Evolutionary conservation across 2,888 invertebrate genomes (phyloP).

Genomic region (Habrosyne pyritoides): DNA sequence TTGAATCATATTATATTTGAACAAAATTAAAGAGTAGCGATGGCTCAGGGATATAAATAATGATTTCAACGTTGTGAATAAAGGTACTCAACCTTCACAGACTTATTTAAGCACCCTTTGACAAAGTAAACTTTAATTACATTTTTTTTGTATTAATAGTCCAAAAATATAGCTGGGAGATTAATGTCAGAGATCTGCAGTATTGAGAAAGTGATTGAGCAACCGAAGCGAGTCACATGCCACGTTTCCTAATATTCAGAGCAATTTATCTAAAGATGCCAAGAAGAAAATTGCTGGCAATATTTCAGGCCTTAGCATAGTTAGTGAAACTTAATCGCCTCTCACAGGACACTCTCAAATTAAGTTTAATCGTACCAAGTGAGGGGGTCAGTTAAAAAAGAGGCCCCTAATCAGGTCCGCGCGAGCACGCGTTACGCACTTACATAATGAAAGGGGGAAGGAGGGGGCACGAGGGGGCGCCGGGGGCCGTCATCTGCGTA

Average conservation of each 20-base stretch:
- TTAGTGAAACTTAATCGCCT: conserved; percentile 63
- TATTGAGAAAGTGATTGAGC: not conserved
- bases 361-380: conserved; percentile 79
- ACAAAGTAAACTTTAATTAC: too few species aligned
- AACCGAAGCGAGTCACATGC: not conserved
- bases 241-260: conserved; percentile 3
- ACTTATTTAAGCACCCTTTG: too few species aligned
- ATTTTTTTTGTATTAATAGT: too few species aligned
- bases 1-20: too few species aligned
- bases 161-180: not conserved
- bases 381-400: conserved; percentile 83
- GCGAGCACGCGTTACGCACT: conserved; percentile 83
- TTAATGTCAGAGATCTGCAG: not conserved
- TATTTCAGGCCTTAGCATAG: conserved; percentile 44
- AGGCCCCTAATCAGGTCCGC: conserved; percentile 82
- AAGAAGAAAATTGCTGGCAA: conserved; percentile 21
- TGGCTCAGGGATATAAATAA: too few species aligned
- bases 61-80: too few species aligned
- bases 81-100: too few species aligned
- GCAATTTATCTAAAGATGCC: not conserved
- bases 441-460: conserved; percentile 83
- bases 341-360: conserved; percentile 72
- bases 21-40: too few species aligned
- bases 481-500: conserved; percentile 82
- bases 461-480: conserved; percentile 53